Evolutionary conservation across 2,888 invertebrate species (phyloP), one percentile per base, ranked within the genome.

Genomic region (Hemithea aestivaria): DNA sequence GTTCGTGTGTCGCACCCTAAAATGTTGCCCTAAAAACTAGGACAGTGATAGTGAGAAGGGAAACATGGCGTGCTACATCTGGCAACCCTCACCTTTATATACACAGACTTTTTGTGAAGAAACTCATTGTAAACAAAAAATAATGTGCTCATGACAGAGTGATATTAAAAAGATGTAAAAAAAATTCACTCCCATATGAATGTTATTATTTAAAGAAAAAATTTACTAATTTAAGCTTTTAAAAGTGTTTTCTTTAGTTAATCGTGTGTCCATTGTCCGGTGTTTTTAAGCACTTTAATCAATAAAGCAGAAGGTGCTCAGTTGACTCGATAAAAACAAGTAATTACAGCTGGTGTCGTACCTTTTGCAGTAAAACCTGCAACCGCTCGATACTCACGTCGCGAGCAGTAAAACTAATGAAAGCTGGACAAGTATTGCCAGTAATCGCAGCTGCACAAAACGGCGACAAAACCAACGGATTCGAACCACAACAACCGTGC

Each of bases 381-480:
- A 9, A 16, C 29, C 36, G 41, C 47, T 47, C 45, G 32, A 44
- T 48, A 42, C 37, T 27, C 37, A 27, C 32, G 35, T 35, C 24
- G 24, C 35, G 41, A 26, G 36, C 56, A 66, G 63, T 63, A 59
- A 73, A 79, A 76, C 76, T 74, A 83, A 79, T 80, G 79, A 79
- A 77, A 63, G 73, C 67, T 58, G 73, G 63, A 77, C 80, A 73
- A 79, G 73, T 77, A 79, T 80, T 77, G 77, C 74, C 64, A 71
- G 80, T 82, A 81, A 80, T 81, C 77, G 73, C 76, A 79, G 78
- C 75, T 81, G 80, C 76, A 76, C 76, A 74, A 73, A 80, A 73
- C 72, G 56, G 66, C 73, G 77, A 79, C 84, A 80, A 80, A 82
- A 83, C 79, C 79, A 70, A 79, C 73, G 75, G 70, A 70, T 72